Percentiles rank a stretch among this genome's conserved stretches.
phyloP scores from a whole-genome alignment of 2,113 vertebrate genomes.

The Pardalotus punctatus region DNA sequence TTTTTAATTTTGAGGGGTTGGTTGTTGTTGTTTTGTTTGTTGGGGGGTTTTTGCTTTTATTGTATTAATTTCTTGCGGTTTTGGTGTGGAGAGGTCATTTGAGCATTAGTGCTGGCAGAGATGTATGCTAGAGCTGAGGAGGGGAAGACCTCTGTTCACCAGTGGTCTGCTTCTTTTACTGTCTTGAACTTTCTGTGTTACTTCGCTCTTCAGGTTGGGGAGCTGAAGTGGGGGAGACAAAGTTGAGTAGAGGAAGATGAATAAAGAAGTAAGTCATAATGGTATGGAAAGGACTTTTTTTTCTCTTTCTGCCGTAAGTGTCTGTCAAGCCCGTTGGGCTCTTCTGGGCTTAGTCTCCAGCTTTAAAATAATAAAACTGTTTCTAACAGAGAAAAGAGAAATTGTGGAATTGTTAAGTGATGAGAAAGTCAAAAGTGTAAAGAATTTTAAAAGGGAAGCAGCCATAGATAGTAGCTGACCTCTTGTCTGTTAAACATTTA shows the following conservation, averaged over 20 bases:
- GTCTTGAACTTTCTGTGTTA: neutral
- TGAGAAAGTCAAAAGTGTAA: neutral
- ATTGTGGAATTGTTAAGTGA: neutral
- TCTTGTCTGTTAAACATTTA: neutral
- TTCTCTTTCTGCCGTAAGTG: neutral
- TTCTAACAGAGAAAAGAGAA: neutral
- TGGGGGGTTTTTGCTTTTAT: rapidly evolving
- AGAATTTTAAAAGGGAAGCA: neutral
- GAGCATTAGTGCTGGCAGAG: neutral
- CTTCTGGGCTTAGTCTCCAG: neutral
- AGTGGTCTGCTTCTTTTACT: neutral
- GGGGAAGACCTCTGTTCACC: neutral
- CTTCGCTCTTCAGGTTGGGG: neutral
- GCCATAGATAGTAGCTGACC: neutral
- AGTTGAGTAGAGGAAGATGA: neutral
- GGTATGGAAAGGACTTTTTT: neutral
- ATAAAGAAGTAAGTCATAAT: neutral
- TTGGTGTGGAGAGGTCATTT: neutral
- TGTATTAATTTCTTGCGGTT: neutral
- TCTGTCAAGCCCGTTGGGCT: neutral
- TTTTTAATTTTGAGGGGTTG: neutral
- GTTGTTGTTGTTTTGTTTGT: neutral
- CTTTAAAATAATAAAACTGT: neutral
- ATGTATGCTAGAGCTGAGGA: neutral
- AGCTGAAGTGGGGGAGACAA: neutral